Base-by-base conservation (phyloP, 2,113 vertebrate genomes). In the Phaethon lepturus region DNA sequence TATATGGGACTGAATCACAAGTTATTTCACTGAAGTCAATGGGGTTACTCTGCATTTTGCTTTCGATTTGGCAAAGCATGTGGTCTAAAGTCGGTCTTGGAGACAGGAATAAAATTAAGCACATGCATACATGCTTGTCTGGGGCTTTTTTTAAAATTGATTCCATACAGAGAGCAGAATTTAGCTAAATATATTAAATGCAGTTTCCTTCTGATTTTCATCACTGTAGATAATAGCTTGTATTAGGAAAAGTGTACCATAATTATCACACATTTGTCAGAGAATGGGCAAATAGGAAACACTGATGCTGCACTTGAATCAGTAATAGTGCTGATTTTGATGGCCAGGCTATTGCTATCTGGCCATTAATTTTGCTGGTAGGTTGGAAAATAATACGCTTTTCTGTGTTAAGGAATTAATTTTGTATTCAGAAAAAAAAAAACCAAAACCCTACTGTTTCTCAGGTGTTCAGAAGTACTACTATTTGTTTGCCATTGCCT, bases 311-410 rank as follows among this genome's bases (percentile, higher is more conserved):
- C 59, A 90, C 85, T 72, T 83, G 67, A 94, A 58, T 90, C 86
- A 93, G 68, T 45, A 94, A 71, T 31, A 91, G 62, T 62, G 44
- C 86, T 86, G 86, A 95, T 93, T 91, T 92, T 95, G 79, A 87
- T 92, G 68, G 60, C 73, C 72, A 97, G 83, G 92, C 97, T 97
- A 97, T 94, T 96, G 95, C 78, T 93, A 92, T 88, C 93, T 96
- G 93, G 87, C 93, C 86, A 76, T 75, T 97, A 83, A 90, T 83
- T 96, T 93, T 88, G 56, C 67, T 86, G 40, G 63, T 89, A 91
- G 71, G 75, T 26, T 97, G 92, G 88, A 96, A 97, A 97, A 97
- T 62, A 96, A 92, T 66, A 78, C 82, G 62, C 38, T 96, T 96
- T 96, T 95, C 86, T 92, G 42, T 69, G 83, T 66, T 95, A 98